phyloP scores from a whole-genome alignment of 2,888 invertebrate genomes.

The Meghimatium bilineatum region DNA sequence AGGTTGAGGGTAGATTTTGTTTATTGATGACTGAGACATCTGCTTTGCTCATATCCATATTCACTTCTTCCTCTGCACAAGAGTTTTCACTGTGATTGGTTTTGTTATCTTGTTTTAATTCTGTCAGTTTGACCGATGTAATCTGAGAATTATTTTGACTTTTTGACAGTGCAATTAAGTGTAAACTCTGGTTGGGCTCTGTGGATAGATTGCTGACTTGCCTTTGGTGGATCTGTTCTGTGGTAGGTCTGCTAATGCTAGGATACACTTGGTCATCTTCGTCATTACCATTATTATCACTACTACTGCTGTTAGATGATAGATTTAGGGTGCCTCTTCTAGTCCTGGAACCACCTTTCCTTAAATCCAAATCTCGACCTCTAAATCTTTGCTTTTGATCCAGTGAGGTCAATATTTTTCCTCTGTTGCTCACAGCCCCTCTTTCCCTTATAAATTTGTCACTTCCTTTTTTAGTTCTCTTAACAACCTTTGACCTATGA shows the following conservation, averaged over 20 bases:
- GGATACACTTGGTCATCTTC: not conserved
- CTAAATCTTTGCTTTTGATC: slow-evolving; percentile 17
- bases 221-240: not conserved
- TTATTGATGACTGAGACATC: slow-evolving; percentile 47
- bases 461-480: not conserved
- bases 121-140: not conserved
- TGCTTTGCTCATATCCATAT: slow-evolving; percentile 33
- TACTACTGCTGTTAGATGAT: slow-evolving; percentile 59
- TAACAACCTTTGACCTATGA: not conserved
- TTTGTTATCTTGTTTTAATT: not conserved
- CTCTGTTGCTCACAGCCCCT: not conserved
- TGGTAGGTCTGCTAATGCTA: not conserved
- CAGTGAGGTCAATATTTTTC: not conserved
- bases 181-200: too few relatives aligned
- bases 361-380: slow-evolving; percentile 34
- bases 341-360: not conserved
- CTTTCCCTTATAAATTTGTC: not conserved
- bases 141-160: not conserved
- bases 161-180: not conserved
- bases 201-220: not conserved
- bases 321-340: slow-evolving; percentile 54
- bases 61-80: not conserved
- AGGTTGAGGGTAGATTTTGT: slow-evolving; percentile 31
- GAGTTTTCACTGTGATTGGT: not conserved
- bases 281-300: slow-evolving; percentile 20